phyloP scores from a whole-genome alignment of 1,140 invertebrate species.

The Drosophila bocki region DNA sequence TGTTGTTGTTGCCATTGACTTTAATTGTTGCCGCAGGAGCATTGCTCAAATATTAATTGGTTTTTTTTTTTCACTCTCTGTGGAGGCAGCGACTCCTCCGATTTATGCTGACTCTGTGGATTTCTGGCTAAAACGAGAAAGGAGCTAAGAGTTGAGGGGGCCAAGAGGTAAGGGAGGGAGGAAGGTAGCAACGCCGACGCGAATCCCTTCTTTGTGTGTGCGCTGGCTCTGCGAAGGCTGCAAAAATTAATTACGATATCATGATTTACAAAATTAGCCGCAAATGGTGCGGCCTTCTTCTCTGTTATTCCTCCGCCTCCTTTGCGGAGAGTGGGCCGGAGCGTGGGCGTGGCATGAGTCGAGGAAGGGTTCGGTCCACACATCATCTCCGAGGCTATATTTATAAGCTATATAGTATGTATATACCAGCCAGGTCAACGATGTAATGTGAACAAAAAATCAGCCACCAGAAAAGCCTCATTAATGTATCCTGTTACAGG shows the following conservation, averaged over 20 bases:
- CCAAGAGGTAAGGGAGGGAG: not conserved
- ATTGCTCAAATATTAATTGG: constrained; percentile 84
- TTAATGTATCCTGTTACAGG: not conserved
- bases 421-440: constrained; percentile 2
- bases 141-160: constrained; percentile 2
- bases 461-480: not conserved
- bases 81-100: constrained; percentile 19
- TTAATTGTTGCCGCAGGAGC: constrained; percentile 83
- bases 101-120: constrained; percentile 47
- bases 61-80: constrained; percentile 58
- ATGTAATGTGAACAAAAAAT: constrained; percentile 10
- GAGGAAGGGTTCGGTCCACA: constrained; percentile 11
- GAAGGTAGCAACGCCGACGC: constrained; percentile 15
- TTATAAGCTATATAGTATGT: not conserved
- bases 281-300: constrained; percentile 73
- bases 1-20: constrained; percentile 62
- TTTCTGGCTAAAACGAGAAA: constrained; percentile 65
- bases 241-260: constrained; percentile 84
- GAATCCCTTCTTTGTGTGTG: constrained; percentile 16
- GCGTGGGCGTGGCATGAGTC: constrained; percentile 22
- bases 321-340: not conserved
- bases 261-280: constrained; percentile 83
- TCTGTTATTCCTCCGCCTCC: constrained; percentile 21
- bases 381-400: constrained; percentile 5
- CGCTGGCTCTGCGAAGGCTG: constrained; percentile 46